Conservation (phyloP, 1,140 invertebrate genomes). For the Ptiloglossa arizonensis region DNA sequence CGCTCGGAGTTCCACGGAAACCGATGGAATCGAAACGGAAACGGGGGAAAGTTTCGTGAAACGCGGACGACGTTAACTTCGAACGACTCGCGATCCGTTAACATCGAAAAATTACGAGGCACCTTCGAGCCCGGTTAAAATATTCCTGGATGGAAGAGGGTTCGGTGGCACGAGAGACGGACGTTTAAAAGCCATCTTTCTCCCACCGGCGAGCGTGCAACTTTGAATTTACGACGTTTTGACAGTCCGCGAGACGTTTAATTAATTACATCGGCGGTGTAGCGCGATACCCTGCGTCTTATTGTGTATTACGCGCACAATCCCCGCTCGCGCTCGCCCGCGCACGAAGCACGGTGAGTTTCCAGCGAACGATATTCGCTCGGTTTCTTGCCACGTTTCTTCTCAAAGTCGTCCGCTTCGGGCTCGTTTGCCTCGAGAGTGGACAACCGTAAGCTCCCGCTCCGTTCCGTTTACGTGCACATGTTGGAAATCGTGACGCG, state of each 20-base stretch:
- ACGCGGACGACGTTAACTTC: not conserved
- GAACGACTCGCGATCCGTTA: not conserved
- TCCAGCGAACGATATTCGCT: not conserved
- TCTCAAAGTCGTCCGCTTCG: not conserved
- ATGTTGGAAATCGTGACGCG: not conserved
- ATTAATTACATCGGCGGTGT: slow-evolving; percentile 27
- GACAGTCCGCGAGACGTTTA: slow-evolving; percentile 27
- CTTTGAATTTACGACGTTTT: slow-evolving; percentile 22
- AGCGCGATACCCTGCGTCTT: not conserved
- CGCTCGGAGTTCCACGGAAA: not conserved
- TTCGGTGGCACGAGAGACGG: not conserved
- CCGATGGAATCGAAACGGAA: not conserved
- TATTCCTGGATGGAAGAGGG: not conserved
- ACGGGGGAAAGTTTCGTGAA: not conserved
- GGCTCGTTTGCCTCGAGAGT: not conserved
- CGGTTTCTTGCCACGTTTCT: slow-evolving; percentile 6
- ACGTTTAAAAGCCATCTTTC: not conserved
- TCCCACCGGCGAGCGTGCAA: not conserved
- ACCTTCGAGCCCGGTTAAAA: not conserved
- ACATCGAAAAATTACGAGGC: not conserved
- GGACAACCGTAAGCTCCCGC: not conserved
- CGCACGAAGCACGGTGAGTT: too few relatives aligned
- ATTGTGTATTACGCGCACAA: not conserved
- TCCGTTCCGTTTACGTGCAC: not conserved
- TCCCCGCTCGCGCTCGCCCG: too few relatives aligned